Evolutionary conservation across 2,888 invertebrate genomes (phyloP), one percentile per base, ranked within the genome.

Genomic region (Podotricha telesiphe): DNA sequence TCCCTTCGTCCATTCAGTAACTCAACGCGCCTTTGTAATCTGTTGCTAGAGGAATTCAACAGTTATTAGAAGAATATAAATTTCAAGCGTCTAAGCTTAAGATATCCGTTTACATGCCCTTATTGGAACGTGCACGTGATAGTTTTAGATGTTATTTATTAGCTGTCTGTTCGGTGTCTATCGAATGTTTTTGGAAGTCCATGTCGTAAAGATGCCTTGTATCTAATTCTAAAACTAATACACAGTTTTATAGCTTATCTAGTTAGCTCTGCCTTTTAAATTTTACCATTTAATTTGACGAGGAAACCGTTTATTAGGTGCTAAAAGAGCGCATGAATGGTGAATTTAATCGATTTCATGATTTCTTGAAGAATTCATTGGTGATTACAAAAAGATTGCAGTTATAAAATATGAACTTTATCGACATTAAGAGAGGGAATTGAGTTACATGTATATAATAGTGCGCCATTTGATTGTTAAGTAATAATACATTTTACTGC

Each of bases 1-100:
- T 87, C 78, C 84, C 78, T 80, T 80, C 85, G 83, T 81, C 88
- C 92, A 93, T 93, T 93, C 92, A 93, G 90, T 89, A 91, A 88
- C 86, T 91, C 91, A 89, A 84, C 88, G 83, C 82, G 78, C 80
- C 81, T 75, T 76, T 76, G 82, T 87, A 85, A 89, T 90, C 87
- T 87, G 86, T 89, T 86, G 80, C 83, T 73, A 77, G 77, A 80
- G 82, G 86, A 83, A 88, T 88, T 86, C 80, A 86, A 87, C 85
- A 83, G 86, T 85, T 89, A 89, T 87, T 86, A 88, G 83, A 82
- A 75, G 81, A 80, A 62, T 67, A 67, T 87, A 87, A 82, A 83
- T 87, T 86, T 83, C 78, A 79, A 78, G 81, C 76, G 82, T 81
- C 79, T 75, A 61, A 70, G 72, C 66, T 65, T 69, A 69, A 72